These are phyloP conservation scores for Uria aalge DNA, from an alignment of 2,113 vertebrate species.

Conservation along the genomic window DNA sequence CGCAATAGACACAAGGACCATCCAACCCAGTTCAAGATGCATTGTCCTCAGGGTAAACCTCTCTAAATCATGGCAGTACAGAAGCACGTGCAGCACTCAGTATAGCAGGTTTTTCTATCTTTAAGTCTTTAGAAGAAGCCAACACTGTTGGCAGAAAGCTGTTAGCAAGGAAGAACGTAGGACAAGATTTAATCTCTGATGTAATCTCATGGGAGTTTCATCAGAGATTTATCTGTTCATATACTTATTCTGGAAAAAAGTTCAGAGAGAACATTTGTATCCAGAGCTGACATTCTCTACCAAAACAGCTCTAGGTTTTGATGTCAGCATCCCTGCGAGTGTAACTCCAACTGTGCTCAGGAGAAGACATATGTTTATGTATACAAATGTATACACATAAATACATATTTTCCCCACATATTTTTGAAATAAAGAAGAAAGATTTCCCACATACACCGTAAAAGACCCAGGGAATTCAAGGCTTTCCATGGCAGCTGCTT, in stretches of 20 bases:
- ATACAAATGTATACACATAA: background rate
- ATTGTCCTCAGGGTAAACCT: background rate
- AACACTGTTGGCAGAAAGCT: background rate
- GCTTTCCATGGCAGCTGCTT: background rate
- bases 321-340: background rate
- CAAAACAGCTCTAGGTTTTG: background rate
- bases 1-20: background rate
- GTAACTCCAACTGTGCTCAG: background rate
- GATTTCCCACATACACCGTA: background rate
- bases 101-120: background rate
- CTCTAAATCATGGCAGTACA: background rate
- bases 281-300: background rate
- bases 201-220: background rate
- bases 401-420: background rate
- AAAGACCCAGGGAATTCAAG: background rate
- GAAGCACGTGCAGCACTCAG: background rate
- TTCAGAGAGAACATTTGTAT: background rate
- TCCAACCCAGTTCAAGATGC: background rate
- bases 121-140: background rate
- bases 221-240: background rate
- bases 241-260: background rate
- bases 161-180: background rate
- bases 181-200: background rate
- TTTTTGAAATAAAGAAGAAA: background rate
- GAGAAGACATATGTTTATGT: background rate